Percentiles rank a stretch among this genome's conserved stretches.
phyloP scores from a whole-genome alignment of 2,797 vertebrate species.

The Okamejei kenojei region DNA sequence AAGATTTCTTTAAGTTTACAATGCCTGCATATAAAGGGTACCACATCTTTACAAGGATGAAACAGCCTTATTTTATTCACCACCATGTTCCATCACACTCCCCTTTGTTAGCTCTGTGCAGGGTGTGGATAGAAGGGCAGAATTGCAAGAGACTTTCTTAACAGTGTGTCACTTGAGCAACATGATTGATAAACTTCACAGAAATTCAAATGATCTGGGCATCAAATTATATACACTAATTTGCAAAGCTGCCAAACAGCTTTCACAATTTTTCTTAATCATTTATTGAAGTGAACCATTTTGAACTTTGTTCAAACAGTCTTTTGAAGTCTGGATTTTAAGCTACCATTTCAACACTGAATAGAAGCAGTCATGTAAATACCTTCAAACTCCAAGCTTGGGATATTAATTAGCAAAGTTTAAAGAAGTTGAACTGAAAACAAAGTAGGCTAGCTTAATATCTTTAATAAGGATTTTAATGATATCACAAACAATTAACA shows the following conservation, averaged over 20 bases:
- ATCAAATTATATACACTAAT: neutral
- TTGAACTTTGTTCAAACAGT: constrained; percentile 3
- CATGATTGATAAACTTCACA: neutral
- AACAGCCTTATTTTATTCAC: neutral
- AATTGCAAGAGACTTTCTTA: neutral
- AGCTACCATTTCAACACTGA: neutral
- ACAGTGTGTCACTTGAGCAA: neutral
- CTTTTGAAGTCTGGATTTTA: neutral
- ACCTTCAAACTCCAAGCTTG: neutral
- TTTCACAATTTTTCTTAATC: neutral
- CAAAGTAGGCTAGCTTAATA: neutral
- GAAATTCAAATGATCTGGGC: neutral
- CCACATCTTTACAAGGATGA: neutral
- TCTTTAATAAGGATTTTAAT: neutral
- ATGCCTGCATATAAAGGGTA: neutral
- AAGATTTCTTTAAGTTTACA: neutral
- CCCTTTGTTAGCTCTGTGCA: too few relatives aligned
- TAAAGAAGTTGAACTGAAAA: neutral
- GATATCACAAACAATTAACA: neutral
- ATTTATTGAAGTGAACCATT: neutral
- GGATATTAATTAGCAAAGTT: neutral
- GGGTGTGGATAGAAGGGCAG: neutral
- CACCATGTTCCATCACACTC: too few relatives aligned
- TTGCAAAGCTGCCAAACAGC: neutral
- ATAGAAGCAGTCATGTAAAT: neutral